Evolutionary conservation across 2,797 vertebrate species (phyloP).

Genomic region (Anabacerthia variegaticeps): DNA sequence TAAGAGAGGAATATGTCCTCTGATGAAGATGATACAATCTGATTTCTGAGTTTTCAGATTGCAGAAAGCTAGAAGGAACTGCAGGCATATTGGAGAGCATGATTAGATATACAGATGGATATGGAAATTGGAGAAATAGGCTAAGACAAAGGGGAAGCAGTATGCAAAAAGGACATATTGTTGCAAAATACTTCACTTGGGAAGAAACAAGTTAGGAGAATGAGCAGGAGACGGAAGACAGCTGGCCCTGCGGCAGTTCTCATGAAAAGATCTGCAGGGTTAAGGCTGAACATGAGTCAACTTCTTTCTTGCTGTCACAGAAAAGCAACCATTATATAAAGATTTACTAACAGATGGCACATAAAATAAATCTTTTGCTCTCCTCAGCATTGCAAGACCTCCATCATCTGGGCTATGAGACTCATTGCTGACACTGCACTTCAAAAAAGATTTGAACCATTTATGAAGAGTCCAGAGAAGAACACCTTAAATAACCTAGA

Average conservation of each 20-base stretch:
- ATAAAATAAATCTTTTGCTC: not conserved
- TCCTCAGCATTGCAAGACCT: not conserved
- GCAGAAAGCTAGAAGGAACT: not conserved
- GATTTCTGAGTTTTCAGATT: not conserved
- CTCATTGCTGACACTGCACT: not conserved
- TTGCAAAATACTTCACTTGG: slow-evolving; percentile 18
- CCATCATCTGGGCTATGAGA: not conserved
- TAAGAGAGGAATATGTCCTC: not conserved
- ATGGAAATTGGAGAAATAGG: not conserved
- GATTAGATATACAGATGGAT: not conserved
- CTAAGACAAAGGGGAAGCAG: not conserved
- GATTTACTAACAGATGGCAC: not conserved
- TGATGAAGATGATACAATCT: not conserved
- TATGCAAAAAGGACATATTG: not conserved
- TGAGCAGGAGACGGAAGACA: slow-evolving; percentile 2
- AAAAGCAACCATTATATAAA: not conserved
- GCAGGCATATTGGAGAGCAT: not conserved
- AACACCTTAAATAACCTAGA: not conserved
- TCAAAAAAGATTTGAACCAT: not conserved
- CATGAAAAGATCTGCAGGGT: not conserved
- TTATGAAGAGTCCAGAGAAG: not conserved
- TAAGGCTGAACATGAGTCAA: slow-evolving; percentile 12
- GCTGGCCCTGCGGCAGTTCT: not conserved
- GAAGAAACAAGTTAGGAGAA: not conserved
- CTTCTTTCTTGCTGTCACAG: slow-evolving; percentile 6